phyloP scores from a whole-genome alignment of 64 coral and sea anemone genomes.

The Stylophora pistillata region DNA sequence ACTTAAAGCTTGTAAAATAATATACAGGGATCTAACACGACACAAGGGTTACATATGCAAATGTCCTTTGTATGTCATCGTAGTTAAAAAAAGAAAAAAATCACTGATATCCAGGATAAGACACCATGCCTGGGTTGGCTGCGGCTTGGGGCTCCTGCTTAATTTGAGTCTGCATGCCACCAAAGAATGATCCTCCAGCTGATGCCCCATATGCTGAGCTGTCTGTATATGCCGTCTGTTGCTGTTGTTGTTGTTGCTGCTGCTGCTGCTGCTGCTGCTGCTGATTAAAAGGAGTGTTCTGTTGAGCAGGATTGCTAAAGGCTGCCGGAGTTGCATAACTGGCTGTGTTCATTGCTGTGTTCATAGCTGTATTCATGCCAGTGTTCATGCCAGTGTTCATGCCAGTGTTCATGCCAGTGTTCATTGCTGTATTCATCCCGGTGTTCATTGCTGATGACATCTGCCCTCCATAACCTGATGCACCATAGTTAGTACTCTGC shows the following conservation, averaged over 20 bases:
- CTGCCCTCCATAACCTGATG: neutral
- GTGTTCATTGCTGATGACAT: conserved; percentile 2
- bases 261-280: conserved; percentile 70
- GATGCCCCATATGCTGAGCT: conserved; percentile 60
- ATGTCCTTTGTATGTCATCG: no score
- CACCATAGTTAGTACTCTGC: neutral
- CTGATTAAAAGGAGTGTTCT: conserved; percentile 64
- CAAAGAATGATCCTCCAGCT: conserved; percentile 73
- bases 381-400: conserved; percentile 59
- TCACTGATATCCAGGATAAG: conserved; percentile 83
- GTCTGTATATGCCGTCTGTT: conserved; percentile 54
- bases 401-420: conserved; percentile 53
- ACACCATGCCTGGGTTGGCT: conserved; percentile 62
- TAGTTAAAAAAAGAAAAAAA: neutral
- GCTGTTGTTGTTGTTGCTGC: conserved; percentile 59
- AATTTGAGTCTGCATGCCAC: conserved; percentile 64
- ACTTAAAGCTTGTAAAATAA: no score
- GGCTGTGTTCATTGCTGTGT: conserved; percentile 41
- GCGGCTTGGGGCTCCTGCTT: conserved; percentile 72
- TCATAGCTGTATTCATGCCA: conserved; percentile 54
- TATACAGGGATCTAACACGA: no score
- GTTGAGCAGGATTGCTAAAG: conserved; percentile 23
- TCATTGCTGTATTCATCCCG: conserved; percentile 52
- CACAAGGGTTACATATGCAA: no score
- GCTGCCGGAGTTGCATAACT: conserved; percentile 52